Percentiles rank a stretch among this genome's conserved stretches.
Conservation (phyloP, 2,888 invertebrate species). For the Drosophila siamana region DNA sequence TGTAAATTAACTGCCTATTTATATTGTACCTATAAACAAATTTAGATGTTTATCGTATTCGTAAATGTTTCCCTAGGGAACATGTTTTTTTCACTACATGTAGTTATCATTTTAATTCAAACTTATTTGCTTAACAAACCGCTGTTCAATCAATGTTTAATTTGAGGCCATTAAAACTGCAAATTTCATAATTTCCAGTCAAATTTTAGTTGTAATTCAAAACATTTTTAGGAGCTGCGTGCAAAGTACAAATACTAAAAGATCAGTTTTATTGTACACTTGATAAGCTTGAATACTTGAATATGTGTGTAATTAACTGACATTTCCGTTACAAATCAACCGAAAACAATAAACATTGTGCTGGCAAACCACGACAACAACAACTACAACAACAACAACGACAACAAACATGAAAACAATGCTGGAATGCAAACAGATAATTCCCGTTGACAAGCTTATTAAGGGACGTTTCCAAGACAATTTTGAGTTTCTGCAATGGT, state of each 20-base stretch:
- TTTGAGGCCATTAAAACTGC: background rate
- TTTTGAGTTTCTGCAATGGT: constrained; percentile 99
- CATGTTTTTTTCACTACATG: background rate
- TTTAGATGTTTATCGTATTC: background rate
- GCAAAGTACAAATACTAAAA: background rate
- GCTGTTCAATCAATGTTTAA: background rate
- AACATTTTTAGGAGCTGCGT: constrained; percentile 1
- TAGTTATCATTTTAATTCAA: too few species aligned
- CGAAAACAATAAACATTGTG: constrained; percentile 22
- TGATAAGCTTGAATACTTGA: constrained; percentile 17
- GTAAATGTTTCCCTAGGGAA: constrained; percentile 1
- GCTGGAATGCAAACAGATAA: constrained; percentile 89
- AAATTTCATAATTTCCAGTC: background rate
- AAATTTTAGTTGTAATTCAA: background rate
- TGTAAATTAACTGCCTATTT: background rate
- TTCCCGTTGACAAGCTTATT: constrained; percentile 99
- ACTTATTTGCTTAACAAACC: too few species aligned
- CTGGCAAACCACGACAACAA: constrained; percentile 13
- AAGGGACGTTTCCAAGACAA: constrained; percentile 99
- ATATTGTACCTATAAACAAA: background rate
- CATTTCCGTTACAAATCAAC: constrained; percentile 81
- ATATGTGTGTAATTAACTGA: constrained; percentile 69
- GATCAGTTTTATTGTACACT: constrained; percentile 22
- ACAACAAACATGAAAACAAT: constrained; percentile 66
- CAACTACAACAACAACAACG: constrained; percentile 39